Conservation (phyloP, 2,113 vertebrate species). For the Phyllostomus hastatus region DNA sequence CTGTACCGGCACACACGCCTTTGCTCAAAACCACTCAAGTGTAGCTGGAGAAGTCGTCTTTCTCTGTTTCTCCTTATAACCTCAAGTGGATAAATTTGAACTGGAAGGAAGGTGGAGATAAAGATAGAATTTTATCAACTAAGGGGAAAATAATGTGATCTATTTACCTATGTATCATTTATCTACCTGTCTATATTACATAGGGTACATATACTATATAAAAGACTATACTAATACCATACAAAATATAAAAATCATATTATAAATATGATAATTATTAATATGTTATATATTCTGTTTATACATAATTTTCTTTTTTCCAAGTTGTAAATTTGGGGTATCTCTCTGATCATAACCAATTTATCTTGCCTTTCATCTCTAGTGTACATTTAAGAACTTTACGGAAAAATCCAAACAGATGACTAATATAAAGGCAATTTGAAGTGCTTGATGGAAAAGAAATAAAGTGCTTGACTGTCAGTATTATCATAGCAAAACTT, state of each 20-base stretch:
- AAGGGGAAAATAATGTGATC: neutral
- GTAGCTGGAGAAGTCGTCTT: neutral
- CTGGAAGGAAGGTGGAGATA: neutral
- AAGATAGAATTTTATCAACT: neutral
- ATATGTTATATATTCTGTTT: neutral
- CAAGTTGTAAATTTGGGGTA: neutral
- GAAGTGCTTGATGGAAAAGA: neutral
- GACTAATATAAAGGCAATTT: neutral
- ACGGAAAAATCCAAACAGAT: neutral
- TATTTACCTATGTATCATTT: neutral
- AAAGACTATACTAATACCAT: neutral
- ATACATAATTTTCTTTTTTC: neutral
- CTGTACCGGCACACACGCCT: neutral
- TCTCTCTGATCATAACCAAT: neutral
- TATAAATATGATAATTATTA: neutral
- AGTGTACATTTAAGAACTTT: neutral
- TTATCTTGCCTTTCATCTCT: neutral
- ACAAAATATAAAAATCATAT: neutral
- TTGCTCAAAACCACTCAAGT: neutral
- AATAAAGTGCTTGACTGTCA: neutral
- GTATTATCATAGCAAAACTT: neutral
- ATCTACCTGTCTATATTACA: neutral
- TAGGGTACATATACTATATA: neutral
- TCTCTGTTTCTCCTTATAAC: neutral
- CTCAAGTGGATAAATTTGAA: neutral